These are phyloP conservation scores for Mionectes olivaceus DNA, from an alignment of 2,797 vertebrate genomes.

Conservation along the genomic window DNA sequence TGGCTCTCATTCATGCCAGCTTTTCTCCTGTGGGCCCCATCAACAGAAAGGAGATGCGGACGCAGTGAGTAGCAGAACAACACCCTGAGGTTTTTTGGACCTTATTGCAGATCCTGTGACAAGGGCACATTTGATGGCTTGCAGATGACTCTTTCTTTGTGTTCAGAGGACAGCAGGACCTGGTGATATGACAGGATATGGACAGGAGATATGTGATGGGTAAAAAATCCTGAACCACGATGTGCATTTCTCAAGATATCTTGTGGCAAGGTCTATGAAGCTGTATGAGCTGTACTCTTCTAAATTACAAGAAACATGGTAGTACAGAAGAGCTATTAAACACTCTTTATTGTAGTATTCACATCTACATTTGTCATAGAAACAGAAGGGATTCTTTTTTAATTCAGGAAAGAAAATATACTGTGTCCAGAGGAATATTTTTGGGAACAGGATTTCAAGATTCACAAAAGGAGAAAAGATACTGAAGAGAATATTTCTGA, in stretches of 20 bases:
- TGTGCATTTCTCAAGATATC: neutral
- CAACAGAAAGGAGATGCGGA: neutral
- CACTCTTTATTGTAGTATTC: neutral
- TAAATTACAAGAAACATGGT: neutral
- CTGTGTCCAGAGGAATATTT: neutral
- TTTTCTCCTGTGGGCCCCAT: neutral
- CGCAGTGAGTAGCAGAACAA: fast-evolving
- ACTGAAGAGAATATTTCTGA: neutral
- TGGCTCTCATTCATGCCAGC: neutral
- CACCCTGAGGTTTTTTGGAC: neutral
- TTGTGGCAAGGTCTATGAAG: neutral
- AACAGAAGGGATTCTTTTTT: neutral
- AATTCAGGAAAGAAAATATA: neutral
- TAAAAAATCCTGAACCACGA: neutral
- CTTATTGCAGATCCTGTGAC: neutral
- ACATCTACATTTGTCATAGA: neutral
- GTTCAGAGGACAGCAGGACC: neutral
- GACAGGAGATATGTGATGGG: neutral
- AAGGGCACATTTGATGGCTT: neutral
- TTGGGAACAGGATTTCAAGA: neutral
- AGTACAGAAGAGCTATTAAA: neutral
- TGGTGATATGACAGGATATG: too few relatives aligned
- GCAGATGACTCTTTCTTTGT: neutral
- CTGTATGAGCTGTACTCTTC: neutral
- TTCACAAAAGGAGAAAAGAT: neutral